Conservation (phyloP, 2,888 invertebrate genomes). For the Xanthia togata region DNA sequence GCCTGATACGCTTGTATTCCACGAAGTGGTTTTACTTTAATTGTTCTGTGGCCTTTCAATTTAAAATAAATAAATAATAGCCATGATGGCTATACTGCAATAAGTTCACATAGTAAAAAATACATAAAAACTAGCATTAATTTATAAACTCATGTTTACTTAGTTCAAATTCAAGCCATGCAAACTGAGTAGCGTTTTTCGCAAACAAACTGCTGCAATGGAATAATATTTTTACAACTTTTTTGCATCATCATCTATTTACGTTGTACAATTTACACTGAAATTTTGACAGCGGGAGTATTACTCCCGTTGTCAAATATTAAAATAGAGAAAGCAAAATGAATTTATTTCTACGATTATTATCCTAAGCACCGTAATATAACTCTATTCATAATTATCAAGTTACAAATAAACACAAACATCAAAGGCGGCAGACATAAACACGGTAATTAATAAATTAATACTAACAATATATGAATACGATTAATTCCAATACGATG, state of each 20-base stretch:
- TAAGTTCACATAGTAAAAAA: background rate
- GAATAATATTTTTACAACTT: slow-evolving; percentile 2
- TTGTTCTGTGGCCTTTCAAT: background rate
- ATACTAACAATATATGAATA: background rate
- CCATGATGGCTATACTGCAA: background rate
- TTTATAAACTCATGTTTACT: background rate
- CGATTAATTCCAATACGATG: slow-evolving; percentile 11
- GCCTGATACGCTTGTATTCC: background rate
- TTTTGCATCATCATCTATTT: background rate
- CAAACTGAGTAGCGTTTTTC: background rate
- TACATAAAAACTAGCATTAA: background rate
- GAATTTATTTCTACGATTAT: too few relatives aligned
- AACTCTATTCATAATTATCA: background rate
- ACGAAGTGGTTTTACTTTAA: background rate
- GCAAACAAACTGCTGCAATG: background rate
- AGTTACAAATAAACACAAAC: background rate
- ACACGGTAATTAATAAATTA: slow-evolving; percentile 26
- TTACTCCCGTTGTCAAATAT: background rate
- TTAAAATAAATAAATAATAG: background rate
- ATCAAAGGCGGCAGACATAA: slow-evolving; percentile 13
- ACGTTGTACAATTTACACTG: background rate
- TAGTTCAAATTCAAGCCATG: background rate
- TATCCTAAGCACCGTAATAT: background rate
- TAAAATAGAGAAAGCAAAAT: background rate
- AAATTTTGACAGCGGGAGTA: too few relatives aligned